Evolutionary conservation across 2,113 vertebrate genomes (phyloP).

Genomic region (Eclectus roratus): DNA sequence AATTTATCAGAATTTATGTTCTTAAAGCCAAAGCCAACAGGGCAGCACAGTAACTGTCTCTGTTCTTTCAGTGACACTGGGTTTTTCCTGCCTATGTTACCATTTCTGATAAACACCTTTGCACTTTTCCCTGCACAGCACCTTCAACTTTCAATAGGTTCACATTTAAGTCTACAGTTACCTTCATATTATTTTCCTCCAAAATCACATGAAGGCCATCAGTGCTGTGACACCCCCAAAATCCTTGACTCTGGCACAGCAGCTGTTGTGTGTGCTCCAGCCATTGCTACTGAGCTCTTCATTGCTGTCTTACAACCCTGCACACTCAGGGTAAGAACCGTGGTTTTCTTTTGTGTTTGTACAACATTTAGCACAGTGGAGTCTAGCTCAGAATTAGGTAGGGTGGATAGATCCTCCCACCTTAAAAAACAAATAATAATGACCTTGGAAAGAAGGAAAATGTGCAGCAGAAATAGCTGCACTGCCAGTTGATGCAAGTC

Average conservation of each 20-base stretch:
- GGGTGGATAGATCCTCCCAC: background rate
- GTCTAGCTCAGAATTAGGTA: background rate
- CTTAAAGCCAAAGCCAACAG: background rate
- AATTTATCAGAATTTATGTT: conserved; percentile 47
- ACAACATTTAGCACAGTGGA: background rate
- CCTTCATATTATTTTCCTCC: background rate
- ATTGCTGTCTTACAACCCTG: background rate
- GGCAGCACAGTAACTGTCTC: background rate
- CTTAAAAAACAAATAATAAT: background rate
- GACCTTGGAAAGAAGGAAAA: background rate
- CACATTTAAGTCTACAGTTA: background rate
- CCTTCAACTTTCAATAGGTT: background rate
- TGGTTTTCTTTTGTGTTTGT: background rate
- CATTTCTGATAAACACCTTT: background rate
- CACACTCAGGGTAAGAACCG: accelerated
- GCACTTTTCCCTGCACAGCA: background rate
- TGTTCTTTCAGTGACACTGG: background rate
- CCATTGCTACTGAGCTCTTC: background rate
- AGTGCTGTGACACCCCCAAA: background rate
- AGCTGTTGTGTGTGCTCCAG: background rate
- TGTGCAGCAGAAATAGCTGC: background rate
- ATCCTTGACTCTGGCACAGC: background rate
- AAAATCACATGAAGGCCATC: background rate
- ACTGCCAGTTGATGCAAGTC: background rate
- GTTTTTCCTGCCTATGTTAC: background rate